Conservation (phyloP, 2,113 vertebrate species). For the Megaleporinus macrocephalus region DNA sequence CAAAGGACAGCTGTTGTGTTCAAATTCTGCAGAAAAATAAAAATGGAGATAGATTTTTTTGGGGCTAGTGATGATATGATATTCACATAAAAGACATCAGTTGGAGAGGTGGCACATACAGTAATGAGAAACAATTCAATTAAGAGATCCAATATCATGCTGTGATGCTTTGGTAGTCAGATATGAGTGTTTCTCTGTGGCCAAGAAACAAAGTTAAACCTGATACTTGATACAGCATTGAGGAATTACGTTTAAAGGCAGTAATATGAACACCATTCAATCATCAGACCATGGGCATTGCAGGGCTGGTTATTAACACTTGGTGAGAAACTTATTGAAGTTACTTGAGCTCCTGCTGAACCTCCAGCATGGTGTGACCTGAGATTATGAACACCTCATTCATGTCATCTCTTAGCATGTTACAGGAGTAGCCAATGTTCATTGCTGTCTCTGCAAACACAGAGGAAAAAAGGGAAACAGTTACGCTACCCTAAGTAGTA, state of each 20-base stretch:
- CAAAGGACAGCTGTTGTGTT: too few species aligned
- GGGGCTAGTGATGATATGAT: too few species aligned
- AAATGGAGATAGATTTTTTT: too few species aligned
- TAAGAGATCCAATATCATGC: neutral
- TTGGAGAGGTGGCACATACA: neutral
- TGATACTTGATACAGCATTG: neutral
- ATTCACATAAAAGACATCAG: neutral
- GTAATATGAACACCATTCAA: neutral
- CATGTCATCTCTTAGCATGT: constrained; percentile 85
- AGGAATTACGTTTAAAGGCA: neutral
- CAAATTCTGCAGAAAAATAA: too few species aligned
- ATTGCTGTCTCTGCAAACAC: constrained; percentile 81
- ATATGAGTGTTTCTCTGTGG: neutral
- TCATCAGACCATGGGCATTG: neutral
- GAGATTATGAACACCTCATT: constrained; percentile 81
- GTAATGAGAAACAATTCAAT: neutral
- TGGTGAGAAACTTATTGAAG: neutral
- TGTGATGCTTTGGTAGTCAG: neutral
- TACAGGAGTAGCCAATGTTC: constrained; percentile 86
- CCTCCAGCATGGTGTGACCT: constrained; percentile 75
- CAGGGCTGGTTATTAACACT: neutral
- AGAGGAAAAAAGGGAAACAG: neutral
- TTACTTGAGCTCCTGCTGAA: constrained; percentile 81
- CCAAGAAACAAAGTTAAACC: neutral
- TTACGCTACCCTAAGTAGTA: neutral